Conservation (phyloP, 2,797 vertebrate genomes). For the Cyprinella venusta region DNA sequence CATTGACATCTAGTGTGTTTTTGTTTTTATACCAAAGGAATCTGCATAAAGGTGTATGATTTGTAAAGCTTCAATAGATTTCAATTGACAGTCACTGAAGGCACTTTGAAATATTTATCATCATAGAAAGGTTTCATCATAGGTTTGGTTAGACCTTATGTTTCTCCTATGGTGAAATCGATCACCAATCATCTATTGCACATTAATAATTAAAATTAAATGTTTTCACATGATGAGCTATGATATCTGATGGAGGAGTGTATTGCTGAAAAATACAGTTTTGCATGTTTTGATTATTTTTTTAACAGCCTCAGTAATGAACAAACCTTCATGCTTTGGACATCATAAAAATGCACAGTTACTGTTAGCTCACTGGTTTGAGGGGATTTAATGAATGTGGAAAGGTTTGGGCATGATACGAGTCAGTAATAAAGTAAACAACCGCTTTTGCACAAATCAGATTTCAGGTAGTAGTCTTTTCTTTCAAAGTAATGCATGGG, state of each 20-base stretch:
- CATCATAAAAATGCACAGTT: not conserved
- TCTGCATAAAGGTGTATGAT: not conserved
- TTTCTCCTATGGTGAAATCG: not conserved
- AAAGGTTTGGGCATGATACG: not conserved
- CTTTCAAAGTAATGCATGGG: not conserved
- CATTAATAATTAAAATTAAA: not conserved
- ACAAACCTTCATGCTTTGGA: not conserved
- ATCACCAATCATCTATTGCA: not conserved
- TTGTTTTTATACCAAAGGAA: not conserved
- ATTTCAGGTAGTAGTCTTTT: not conserved
- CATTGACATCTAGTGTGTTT: not conserved
- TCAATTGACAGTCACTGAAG: not conserved
- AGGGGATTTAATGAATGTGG: not conserved
- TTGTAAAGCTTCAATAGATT: not conserved
- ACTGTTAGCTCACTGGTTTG: not conserved
- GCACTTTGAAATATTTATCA: constrained; percentile 12
- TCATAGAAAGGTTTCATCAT: not conserved
- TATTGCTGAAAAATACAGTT: not conserved
- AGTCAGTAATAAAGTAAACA: not conserved
- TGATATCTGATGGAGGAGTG: not conserved
- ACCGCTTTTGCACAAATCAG: not conserved
- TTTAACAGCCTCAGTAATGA: not conserved
- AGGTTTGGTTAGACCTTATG: not conserved
- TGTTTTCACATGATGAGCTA: not conserved
- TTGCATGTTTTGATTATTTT: constrained; percentile 9